phyloP scores from a whole-genome alignment of 1,140 invertebrate species.

The Dreissena polymorpha region DNA sequence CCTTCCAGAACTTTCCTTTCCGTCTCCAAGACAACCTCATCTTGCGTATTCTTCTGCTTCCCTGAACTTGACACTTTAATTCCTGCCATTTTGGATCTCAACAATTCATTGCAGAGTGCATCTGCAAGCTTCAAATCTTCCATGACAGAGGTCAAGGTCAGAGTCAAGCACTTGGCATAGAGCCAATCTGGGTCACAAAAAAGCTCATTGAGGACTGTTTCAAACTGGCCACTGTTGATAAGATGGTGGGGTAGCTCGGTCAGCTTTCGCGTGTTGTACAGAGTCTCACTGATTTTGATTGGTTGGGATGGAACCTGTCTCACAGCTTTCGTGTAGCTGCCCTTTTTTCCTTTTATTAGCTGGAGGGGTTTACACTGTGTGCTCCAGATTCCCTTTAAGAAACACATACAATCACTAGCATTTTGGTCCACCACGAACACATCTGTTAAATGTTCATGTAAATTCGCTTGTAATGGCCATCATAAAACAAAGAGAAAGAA shows the following conservation, averaged over 20 bases:
- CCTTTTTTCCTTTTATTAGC: slow-evolving; percentile 69
- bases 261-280: slow-evolving; percentile 67
- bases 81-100: not conserved
- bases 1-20: slow-evolving; percentile 43
- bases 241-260: slow-evolving; percentile 68
- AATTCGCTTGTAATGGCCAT: no score
- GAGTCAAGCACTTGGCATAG: slow-evolving; percentile 59
- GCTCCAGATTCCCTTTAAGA: slow-evolving; percentile 63
- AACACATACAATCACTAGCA: not conserved
- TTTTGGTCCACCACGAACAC: no score
- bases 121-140: slow-evolving; percentile 60
- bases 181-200: slow-evolving; percentile 65
- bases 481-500: no score
- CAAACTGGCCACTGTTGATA: slow-evolving; percentile 58
- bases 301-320: slow-evolving; percentile 68
- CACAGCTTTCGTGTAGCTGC: slow-evolving; percentile 60
- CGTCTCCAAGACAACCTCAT: slow-evolving; percentile 6
- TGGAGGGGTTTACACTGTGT: slow-evolving; percentile 64
- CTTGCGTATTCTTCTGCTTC: slow-evolving; percentile 31
- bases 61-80: slow-evolving; percentile 5
- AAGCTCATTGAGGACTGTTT: slow-evolving; percentile 55
- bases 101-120: not conserved
- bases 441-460: no score
- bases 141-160: slow-evolving; percentile 52
- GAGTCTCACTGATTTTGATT: slow-evolving; percentile 46